Conservation (phyloP, 1,140 invertebrate species). For the Popillia japonica region DNA sequence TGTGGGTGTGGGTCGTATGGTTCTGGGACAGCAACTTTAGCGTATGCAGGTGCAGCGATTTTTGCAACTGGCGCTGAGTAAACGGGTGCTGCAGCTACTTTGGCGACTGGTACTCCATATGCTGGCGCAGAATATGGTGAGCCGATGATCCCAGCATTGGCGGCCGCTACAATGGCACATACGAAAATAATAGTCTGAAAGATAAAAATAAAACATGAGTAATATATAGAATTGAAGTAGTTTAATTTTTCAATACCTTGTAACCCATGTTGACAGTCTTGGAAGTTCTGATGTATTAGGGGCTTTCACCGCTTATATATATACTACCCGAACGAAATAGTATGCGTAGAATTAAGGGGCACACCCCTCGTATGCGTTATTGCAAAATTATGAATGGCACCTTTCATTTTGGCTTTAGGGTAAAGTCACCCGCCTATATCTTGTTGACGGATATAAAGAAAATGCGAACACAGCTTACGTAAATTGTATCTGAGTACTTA, state of each 20-base stretch:
- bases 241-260: neutral
- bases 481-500: neutral
- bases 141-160: neutral
- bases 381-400: conserved; percentile 29
- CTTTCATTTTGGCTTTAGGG: conserved; percentile 33
- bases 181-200: conserved; percentile 1
- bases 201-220: neutral
- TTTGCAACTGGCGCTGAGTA: conserved; percentile 1
- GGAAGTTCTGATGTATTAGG: neutral
- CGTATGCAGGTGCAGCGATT: neutral
- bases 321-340: neutral
- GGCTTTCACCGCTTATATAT: conserved; percentile 2
- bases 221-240: no score
- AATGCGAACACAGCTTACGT: neutral
- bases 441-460: conserved; percentile 25
- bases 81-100: neutral
- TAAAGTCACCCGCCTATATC: conserved; percentile 18
- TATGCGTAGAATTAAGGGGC: neutral
- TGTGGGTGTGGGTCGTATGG: conserved; percentile 62
- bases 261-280: neutral
- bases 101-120: neutral
- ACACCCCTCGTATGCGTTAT: conserved; percentile 20
- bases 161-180: neutral
- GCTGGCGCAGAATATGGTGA: neutral
- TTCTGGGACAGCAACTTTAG: conserved; percentile 13